Conservation (phyloP, 2,797 vertebrate species). For the Pagetopsis macropterus region DNA sequence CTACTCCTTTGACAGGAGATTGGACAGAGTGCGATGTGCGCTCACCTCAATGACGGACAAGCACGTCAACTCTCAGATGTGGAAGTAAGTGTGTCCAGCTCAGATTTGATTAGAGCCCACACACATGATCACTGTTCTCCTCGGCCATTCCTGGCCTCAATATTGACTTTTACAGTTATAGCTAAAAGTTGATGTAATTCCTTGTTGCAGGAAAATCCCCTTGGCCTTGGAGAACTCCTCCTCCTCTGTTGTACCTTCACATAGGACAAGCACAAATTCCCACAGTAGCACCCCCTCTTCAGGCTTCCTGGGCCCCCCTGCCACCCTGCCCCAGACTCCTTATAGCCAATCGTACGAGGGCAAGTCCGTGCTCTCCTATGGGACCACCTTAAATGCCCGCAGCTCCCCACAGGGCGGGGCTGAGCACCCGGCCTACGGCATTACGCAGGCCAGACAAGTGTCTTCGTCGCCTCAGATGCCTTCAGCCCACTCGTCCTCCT, state of each 20-base stretch:
- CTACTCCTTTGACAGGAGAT: constrained; percentile 95
- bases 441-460: constrained; percentile 95
- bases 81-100: constrained; percentile 89
- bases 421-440: constrained; percentile 91
- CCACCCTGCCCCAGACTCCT: constrained; percentile 86
- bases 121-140: neutral
- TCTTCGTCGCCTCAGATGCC: constrained; percentile 96
- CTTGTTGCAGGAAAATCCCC: constrained; percentile 91
- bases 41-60: constrained; percentile 97
- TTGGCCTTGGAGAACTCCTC: constrained; percentile 90
- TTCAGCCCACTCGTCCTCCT: constrained; percentile 92
- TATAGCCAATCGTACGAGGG: constrained; percentile 87
- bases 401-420: constrained; percentile 86
- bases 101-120: neutral
- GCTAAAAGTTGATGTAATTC: constrained; percentile 4
- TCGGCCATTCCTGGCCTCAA: neutral
- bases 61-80: constrained; percentile 97
- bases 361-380: constrained; percentile 91
- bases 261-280: constrained; percentile 91
- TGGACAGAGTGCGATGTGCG: constrained; percentile 93
- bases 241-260: constrained; percentile 82
- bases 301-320: constrained; percentile 87
- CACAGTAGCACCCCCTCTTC: constrained; percentile 85
- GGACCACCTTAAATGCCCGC: constrained; percentile 94
- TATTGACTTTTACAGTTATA: neutral